These are phyloP conservation scores for Microcebus lehilahytsara DNA, from an alignment of 2,113 vertebrate species.

Conservation along the genomic window DNA sequence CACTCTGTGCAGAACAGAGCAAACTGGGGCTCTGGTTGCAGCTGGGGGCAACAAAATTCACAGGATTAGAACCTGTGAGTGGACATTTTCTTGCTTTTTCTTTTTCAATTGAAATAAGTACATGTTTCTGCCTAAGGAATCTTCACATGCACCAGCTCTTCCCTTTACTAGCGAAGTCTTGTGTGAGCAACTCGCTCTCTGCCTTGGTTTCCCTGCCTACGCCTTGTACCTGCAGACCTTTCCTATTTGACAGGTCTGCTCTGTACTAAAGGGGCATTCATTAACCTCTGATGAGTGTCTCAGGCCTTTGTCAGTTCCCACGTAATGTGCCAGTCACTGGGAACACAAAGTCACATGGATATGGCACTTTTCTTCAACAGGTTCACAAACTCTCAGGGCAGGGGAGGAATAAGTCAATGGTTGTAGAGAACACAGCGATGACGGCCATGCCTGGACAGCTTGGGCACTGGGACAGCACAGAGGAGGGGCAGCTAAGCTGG, in stretches of 20 bases:
- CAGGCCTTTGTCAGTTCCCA: neutral
- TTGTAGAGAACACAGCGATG: neutral
- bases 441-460: neutral
- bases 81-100: neutral
- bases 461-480: too few species aligned
- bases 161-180: neutral
- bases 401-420: neutral
- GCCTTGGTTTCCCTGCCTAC: neutral
- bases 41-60: neutral
- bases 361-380: neutral
- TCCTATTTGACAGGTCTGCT: neutral
- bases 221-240: neutral
- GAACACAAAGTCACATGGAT: neutral
- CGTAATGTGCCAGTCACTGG: neutral
- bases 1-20: neutral
- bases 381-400: neutral
- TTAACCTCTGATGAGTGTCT: neutral
- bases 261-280: neutral
- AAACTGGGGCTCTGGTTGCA: neutral
- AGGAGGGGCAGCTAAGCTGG: neutral
- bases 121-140: neutral
- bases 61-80: neutral
- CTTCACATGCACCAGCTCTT: neutral
- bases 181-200: neutral
- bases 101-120: neutral